Evolutionary conservation across 2,888 invertebrate species (phyloP).

Genomic region (Dryomyza anilis): DNA sequence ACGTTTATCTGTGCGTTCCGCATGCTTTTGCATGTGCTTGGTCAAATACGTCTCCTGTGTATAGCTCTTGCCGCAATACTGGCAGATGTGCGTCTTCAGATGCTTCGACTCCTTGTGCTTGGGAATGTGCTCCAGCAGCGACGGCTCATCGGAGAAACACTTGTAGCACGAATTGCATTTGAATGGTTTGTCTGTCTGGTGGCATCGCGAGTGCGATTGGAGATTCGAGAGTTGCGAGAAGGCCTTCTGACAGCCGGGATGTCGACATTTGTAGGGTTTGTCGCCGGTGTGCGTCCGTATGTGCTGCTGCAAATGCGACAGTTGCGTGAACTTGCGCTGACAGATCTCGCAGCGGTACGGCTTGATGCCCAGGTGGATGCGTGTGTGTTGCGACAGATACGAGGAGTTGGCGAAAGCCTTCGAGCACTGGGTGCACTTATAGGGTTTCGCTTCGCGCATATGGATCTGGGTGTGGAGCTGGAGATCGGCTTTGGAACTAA

Average conservation of each 20-base stretch:
- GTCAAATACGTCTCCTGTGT: constrained; percentile 99
- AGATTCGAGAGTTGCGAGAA: constrained; percentile 99
- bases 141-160: constrained; percentile 97
- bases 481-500: constrained; percentile 95
- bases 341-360: constrained; percentile 98
- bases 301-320: constrained; percentile 99
- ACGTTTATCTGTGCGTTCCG: constrained; percentile 88
- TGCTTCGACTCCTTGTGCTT: constrained; percentile 99
- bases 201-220: constrained; percentile 98
- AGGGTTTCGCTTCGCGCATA: constrained; percentile 99
- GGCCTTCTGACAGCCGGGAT: constrained; percentile 97
- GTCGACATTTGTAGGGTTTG: constrained; percentile 98
- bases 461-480: constrained; percentile 97
- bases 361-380: constrained; percentile 98
- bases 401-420: constrained; percentile 99
- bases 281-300: constrained; percentile 99
- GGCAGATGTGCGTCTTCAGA: constrained; percentile 98
- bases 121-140: constrained; percentile 97
- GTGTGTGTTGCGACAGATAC: constrained; percentile 98
- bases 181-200: constrained; percentile 99
- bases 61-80: constrained; percentile 99
- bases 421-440: constrained; percentile 98
- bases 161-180: constrained; percentile 99
- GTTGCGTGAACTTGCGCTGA: constrained; percentile 97
- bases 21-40: constrained; percentile 99